Evolutionary conservation across 1,140 invertebrate genomes (phyloP).

Genomic region (Kradibia gibbosae): DNA sequence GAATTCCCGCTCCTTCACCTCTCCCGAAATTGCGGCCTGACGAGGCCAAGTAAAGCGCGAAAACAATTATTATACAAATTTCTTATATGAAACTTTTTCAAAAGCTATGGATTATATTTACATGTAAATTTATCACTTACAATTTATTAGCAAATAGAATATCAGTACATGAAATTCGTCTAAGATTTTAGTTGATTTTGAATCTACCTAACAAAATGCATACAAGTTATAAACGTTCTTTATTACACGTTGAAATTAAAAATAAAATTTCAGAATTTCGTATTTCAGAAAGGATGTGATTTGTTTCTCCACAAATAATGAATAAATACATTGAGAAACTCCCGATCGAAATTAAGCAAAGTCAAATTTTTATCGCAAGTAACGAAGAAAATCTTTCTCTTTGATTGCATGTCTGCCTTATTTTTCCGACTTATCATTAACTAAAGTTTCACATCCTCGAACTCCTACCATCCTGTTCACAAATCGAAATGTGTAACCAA

Average conservation of each 20-base stretch:
- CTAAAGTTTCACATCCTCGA: neutral
- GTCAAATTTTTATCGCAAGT: neutral
- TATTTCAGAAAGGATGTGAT: neutral
- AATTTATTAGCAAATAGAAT: no score
- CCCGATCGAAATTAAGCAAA: neutral
- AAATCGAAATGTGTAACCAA: neutral
- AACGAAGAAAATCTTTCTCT: neutral
- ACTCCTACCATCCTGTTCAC: no score
- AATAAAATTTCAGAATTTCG: slow-evolving; percentile 11
- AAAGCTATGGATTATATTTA: no score
- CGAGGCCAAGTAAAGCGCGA: no score
- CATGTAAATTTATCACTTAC: no score
- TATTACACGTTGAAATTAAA: slow-evolving; percentile 9
- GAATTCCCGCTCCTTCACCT: no score
- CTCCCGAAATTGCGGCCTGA: no score
- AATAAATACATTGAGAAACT: neutral
- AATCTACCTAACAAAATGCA: slow-evolving; percentile 8
- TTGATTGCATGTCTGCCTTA: neutral
- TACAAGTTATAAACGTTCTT: neutral
- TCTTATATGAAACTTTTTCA: no score
- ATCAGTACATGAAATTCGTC: neutral
- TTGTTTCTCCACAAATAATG: neutral
- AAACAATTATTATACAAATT: no score
- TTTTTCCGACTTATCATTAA: neutral
- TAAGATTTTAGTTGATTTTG: neutral